phyloP scores from a whole-genome alignment of 2,888 invertebrate species.

The Nephrocerus scutellatus region DNA sequence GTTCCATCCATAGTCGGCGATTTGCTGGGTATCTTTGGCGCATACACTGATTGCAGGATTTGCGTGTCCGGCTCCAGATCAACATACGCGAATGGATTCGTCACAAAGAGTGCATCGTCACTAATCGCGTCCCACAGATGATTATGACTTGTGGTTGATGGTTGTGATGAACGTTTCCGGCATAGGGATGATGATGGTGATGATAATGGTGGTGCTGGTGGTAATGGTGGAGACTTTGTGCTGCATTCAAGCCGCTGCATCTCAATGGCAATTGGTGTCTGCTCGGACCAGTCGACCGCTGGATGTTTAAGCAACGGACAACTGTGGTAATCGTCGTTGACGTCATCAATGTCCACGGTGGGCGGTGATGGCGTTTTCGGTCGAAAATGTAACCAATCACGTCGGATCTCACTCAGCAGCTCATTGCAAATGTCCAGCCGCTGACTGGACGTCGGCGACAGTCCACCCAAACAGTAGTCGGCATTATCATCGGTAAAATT shows the following conservation, averaged over 20 bases:
- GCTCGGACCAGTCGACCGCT: slow-evolving; percentile 39
- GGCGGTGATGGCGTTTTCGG: slow-evolving; percentile 43
- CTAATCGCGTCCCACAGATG: slow-evolving; percentile 22
- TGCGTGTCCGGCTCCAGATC: slow-evolving; percentile 43
- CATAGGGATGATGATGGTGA: slow-evolving; percentile 14
- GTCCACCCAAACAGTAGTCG: slow-evolving; percentile 30
- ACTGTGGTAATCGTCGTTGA: slow-evolving; percentile 14
- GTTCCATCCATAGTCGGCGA: slow-evolving; percentile 26
- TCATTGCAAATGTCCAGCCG: slow-evolving; percentile 41
- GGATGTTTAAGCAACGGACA: slow-evolving; percentile 15
- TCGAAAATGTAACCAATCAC: slow-evolving; percentile 47
- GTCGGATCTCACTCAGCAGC: slow-evolving; percentile 40
- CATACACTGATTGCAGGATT: slow-evolving; percentile 34
- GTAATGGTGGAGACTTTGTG: slow-evolving; percentile 14
- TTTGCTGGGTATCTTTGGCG: slow-evolving; percentile 22
- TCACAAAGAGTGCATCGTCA: slow-evolving; percentile 33
- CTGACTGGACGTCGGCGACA: slow-evolving; percentile 40
- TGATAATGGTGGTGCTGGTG: slow-evolving; percentile 4
- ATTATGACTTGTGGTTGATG: slow-evolving; percentile 12
- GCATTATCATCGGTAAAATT: slow-evolving; percentile 24
- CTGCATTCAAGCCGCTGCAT: slow-evolving; percentile 31
- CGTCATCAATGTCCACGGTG: slow-evolving; percentile 25
- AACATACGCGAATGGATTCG: slow-evolving; percentile 40
- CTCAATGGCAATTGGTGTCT: slow-evolving; percentile 42
- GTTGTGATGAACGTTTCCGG: slow-evolving; percentile 14